Evolutionary conservation across 30 jellyfish, hydroid and myxozoan genomes (phyloP).

Genomic region (Pseudorhiza aurosa): DNA sequence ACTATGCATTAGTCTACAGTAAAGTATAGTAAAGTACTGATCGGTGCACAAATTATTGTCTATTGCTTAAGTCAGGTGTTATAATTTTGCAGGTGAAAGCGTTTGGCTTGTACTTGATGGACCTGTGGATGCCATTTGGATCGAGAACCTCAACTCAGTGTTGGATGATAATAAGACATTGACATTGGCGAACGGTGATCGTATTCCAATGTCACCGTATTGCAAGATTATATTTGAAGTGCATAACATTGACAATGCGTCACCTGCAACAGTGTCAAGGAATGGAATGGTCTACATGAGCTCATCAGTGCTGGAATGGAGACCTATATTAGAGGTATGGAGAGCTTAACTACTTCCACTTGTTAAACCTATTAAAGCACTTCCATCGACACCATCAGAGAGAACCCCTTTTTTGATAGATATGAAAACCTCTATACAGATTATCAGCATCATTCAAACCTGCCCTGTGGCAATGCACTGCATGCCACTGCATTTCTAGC

Average conservation of each 20-base stretch:
- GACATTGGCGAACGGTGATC: constrained; percentile 97
- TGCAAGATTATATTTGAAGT: constrained; percentile 90
- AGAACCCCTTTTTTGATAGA: no score
- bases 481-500: no score
- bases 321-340: constrained; percentile 88
- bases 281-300: constrained; percentile 98
- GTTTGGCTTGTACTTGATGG: constrained; percentile 95
- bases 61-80: no score
- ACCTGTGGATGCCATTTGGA: constrained; percentile 98
- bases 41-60: no score
- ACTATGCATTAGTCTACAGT: no score
- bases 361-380: no score
- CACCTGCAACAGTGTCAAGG: constrained; percentile 97
- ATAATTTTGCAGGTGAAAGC: constrained; percentile 87
- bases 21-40: no score
- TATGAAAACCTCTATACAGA: no score
- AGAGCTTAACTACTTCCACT: no score
- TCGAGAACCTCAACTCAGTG: constrained; percentile 92
- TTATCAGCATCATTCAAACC: no score
- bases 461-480: no score
- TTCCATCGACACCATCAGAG: no score
- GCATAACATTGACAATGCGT: constrained; percentile 94
- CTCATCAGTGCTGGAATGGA: constrained; percentile 94
- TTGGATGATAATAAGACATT: constrained; percentile 92
- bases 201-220: constrained; percentile 94